These are phyloP conservation scores for Pogonognathellus flavescens DNA, from an alignment of 1,140 invertebrate species.

Conservation along the genomic window DNA sequence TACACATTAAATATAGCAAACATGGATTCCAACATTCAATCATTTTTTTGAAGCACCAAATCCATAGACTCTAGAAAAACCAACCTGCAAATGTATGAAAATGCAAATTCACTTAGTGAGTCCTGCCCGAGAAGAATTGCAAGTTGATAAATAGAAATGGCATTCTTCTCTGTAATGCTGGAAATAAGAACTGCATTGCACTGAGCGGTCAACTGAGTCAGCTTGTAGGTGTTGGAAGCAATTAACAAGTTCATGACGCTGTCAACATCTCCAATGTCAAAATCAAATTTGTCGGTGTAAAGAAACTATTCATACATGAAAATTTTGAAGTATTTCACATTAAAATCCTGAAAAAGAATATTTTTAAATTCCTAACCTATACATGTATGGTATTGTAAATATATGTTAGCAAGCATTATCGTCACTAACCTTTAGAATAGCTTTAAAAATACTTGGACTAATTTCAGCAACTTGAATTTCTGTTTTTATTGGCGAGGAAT, in stretches of 20 bases:
- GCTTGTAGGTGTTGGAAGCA: neutral
- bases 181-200: neutral
- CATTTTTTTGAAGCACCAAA: no score
- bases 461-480: neutral
- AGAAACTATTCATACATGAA: slow-evolving; percentile 21
- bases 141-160: slow-evolving; percentile 22
- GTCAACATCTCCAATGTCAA: slow-evolving; percentile 14
- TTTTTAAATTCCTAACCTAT: neutral
- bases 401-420: neutral
- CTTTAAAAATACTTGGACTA: neutral
- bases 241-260: slow-evolving; percentile 18
- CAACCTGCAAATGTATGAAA: slow-evolving; percentile 11
- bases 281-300: neutral
- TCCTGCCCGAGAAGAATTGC: neutral
- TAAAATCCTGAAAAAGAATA: neutral
- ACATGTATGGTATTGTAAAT: neutral
- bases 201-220: neutral
- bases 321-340: neutral
- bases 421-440: neutral
- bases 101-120: neutral
- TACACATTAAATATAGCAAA: no score
- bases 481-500: neutral
- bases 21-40: no score
- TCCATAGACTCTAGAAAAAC: neutral
- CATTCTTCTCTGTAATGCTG: neutral